Base-by-base conservation (phyloP, 2,888 invertebrate genomes). In the Mechanitis mazaeus region DNA sequence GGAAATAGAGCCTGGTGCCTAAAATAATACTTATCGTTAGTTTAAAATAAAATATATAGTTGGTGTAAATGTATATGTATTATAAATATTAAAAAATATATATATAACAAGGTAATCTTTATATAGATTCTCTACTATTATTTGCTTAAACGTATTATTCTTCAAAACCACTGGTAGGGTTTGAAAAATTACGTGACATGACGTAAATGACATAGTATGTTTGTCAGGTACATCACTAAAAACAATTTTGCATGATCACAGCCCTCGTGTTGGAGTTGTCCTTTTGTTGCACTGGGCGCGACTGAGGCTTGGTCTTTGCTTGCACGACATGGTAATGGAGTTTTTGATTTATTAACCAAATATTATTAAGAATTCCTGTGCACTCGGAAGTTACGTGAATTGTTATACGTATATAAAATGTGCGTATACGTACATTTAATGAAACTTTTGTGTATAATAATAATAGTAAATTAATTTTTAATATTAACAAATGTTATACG, bases 291-390 rank as follows among this genome's bases (percentile, higher is more conserved):
- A 68, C 56, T 69, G 69, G 72, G 70, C 63, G 72, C 68, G 69
- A 65, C 71, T 64, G 67, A 72, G 72, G 72, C 73, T 73, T 67
- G 74, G 73, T 67, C 61, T 56, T 45, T 53, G 60, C 60, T 54
- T 59, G 68, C 73, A 72, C 73, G 73, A 72, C 69, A 73, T 64
- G 68, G 54, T 59, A 61, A 62, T 56, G 63, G 31, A 59, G 56
- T 56, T 60, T 63, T 60, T 71, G 68, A 71, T 69, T 71, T 68
- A 71, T 68, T 65, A 60, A 54, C 53, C 60, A 53, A 55, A 63
- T 67, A 58, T 56, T 60, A 57, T 58, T 28, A 35, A 42, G n/a
- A 46, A 38, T 46, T 46, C 12, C 45, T 58, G 20, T 60, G 55
- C 64, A 64, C 61, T 67, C 67, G 61, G 58, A 69, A 69, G 50